phyloP scores from a whole-genome alignment of 1,140 invertebrate species.

The Ips typographus region DNA sequence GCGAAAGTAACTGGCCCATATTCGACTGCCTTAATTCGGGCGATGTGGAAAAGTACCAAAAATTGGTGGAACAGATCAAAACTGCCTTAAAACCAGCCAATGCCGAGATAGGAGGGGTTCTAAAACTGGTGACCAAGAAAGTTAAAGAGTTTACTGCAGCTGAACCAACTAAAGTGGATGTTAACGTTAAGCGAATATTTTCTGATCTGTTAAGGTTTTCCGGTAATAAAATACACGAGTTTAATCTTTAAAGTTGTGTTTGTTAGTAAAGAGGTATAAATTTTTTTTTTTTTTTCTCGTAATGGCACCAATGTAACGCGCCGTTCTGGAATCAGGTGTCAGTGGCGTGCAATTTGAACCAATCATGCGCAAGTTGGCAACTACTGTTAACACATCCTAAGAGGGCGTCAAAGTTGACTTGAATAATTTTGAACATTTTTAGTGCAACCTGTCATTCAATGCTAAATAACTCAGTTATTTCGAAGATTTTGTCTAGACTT shows the following conservation, averaged over 20 bases:
- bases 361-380: background rate
- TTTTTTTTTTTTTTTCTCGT: no score
- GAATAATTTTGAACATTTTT: no score
- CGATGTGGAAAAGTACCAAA: constrained; percentile 22
- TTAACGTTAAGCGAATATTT: constrained; percentile 30
- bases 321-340: no score
- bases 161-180: constrained; percentile 30
- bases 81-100: constrained; percentile 5
- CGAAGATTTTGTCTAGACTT: no score
- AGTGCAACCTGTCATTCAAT: no score
- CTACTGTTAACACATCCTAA: no score
- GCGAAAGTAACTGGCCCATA: constrained; percentile 70
- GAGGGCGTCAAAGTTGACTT: no score
- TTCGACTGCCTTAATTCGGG: constrained; percentile 54
- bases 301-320: no score
- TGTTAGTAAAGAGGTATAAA: no score
- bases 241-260: background rate
- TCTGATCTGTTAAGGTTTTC: constrained; percentile 23
- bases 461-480: no score
- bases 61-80: constrained; percentile 21
- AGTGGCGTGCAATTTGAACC: background rate
- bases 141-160: constrained; percentile 12
- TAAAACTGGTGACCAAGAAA: constrained; percentile 13
- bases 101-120: constrained; percentile 2
- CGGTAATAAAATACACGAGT: constrained; percentile 33